Evolutionary conservation across 2,113 vertebrate species (phyloP).

Genomic region (Jacana jacana): DNA sequence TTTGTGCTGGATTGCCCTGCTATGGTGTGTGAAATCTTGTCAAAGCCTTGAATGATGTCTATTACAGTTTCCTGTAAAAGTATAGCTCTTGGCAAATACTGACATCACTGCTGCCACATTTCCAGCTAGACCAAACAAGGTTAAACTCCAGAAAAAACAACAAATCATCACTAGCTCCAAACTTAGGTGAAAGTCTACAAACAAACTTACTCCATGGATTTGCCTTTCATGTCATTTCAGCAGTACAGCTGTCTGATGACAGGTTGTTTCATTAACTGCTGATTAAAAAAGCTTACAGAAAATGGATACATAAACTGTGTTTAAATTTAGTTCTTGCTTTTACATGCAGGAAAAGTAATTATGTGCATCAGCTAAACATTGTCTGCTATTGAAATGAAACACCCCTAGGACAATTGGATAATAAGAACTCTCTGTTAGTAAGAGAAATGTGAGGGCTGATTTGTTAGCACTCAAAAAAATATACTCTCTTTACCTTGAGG

Average conservation of each 20-base stretch:
- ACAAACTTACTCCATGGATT: not conserved
- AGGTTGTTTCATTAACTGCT: constrained; percentile 44
- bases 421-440: not conserved
- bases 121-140: constrained; percentile 65
- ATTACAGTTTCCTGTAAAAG: constrained; percentile 41
- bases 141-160: constrained; percentile 43
- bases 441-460: not conserved
- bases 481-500: not conserved
- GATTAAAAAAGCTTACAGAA: constrained; percentile 20
- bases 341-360: constrained; percentile 27
- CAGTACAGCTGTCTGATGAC: constrained; percentile 35
- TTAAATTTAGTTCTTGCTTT: constrained; percentile 41
- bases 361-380: not conserved
- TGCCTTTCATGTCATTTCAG: constrained; percentile 21
- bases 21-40: constrained; percentile 35
- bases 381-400: constrained; percentile 34
- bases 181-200: constrained; percentile 36
- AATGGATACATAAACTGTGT: not conserved
- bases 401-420: constrained; percentile 2
- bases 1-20: constrained; percentile 18
- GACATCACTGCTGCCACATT: constrained; percentile 28
- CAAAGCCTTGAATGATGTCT: constrained; percentile 46
- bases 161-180: constrained; percentile 40
- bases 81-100: constrained; percentile 51
- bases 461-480: not conserved